These are phyloP conservation scores for Microcebus lehilahytsara DNA, from an alignment of 2,113 vertebrate genomes.

Conservation along the genomic window DNA sequence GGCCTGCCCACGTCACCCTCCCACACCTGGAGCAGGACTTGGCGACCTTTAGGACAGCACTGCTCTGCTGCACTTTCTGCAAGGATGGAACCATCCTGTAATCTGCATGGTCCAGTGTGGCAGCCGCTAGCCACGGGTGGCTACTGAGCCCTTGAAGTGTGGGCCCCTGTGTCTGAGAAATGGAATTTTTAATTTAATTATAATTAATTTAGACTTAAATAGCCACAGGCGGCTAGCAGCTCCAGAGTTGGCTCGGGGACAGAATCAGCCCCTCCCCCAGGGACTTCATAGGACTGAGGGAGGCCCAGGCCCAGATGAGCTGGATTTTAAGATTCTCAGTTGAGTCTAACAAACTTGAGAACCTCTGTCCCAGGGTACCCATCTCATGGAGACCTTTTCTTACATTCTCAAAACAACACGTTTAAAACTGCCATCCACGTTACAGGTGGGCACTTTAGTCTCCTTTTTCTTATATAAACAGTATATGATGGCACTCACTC, in stretches of 20 bases:
- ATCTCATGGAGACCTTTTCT: not conserved
- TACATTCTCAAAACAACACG: not conserved
- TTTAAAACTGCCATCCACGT: not conserved
- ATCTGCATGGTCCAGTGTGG: rapidly evolving
- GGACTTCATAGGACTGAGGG: not conserved
- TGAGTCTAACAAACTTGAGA: not conserved
- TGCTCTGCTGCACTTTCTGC: not conserved
- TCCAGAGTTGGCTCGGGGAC: not conserved
- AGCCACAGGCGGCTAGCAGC: not conserved
- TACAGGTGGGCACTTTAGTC: not conserved
- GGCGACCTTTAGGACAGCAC: not conserved
- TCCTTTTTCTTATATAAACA: not conserved
- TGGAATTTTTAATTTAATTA: not conserved
- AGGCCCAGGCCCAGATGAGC: too few species aligned
- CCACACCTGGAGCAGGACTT: not conserved
- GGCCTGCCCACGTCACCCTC: not conserved
- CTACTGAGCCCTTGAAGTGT: not conserved
- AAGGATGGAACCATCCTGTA: not conserved
- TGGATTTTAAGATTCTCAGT: not conserved
- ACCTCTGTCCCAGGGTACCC: too few species aligned
- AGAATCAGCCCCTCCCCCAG: not conserved
- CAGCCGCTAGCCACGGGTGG: not conserved
- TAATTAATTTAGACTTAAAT: not conserved
- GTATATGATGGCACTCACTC: not conserved
- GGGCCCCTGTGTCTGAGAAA: not conserved